Evolutionary conservation across 2,888 invertebrate species (phyloP).

Genomic region (Drosophila acutilabella): DNA sequence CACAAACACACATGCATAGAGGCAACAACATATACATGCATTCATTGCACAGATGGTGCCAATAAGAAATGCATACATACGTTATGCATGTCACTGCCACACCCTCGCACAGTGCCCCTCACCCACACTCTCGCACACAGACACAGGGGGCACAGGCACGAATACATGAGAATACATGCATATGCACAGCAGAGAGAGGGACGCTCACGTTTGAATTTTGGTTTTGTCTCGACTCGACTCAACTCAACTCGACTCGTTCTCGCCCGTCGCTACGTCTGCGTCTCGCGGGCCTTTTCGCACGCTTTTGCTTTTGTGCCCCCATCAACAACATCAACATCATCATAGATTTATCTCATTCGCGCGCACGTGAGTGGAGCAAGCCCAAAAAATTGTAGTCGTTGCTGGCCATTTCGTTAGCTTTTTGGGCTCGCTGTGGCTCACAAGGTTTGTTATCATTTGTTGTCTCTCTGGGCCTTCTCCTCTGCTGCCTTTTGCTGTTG

Average conservation of each 20-base stretch:
- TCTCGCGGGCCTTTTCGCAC: conserved; percentile 71
- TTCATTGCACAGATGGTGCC: conserved; percentile 59
- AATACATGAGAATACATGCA: neutral
- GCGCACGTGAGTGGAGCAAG: conserved; percentile 74
- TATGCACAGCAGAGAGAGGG: conserved; percentile 25
- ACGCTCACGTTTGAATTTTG: conserved; percentile 45
- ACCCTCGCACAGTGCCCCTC: conserved; percentile 64
- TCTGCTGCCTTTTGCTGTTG: conserved; percentile 29
- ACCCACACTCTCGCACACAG: conserved; percentile 21
- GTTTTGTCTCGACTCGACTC: conserved; percentile 45
- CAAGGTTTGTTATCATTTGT: conserved; percentile 53
- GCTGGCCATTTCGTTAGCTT: conserved; percentile 55
- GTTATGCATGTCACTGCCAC: conserved; percentile 74
- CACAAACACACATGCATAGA: conserved; percentile 15
- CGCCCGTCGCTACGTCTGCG: conserved; percentile 33
- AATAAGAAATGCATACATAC: conserved; percentile 73
- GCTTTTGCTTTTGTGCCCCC: conserved; percentile 53
- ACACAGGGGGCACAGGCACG: neutral
- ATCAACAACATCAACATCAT: conserved; percentile 57
- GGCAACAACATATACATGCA: conserved; percentile 12
- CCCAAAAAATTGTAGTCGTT: conserved; percentile 65
- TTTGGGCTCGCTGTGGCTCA: conserved; percentile 13
- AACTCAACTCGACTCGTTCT: conserved; percentile 37
- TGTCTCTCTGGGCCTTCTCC: conserved; percentile 28
- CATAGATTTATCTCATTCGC: conserved; percentile 78